phyloP scores from a whole-genome alignment of 2,888 invertebrate genomes.

The Aleiodes leptofemur region DNA sequence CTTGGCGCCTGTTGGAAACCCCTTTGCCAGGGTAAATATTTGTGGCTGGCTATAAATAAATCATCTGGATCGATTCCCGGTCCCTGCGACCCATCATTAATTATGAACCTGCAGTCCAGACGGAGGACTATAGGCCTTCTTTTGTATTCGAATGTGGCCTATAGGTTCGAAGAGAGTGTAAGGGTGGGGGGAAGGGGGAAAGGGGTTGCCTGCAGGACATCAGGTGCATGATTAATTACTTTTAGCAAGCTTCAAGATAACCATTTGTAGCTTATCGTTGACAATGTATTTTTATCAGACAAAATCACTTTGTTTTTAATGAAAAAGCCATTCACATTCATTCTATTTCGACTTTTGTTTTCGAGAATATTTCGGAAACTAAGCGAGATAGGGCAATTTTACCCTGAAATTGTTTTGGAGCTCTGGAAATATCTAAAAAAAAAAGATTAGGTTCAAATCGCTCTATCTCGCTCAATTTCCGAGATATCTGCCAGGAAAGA shows the following conservation, averaged over 20 bases:
- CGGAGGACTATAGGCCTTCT: constrained; percentile 16
- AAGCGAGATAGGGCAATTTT: too few relatives aligned
- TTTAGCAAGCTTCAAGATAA: constrained; percentile 17
- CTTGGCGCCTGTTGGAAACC: constrained; percentile 23
- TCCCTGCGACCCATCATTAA: constrained; percentile 44
- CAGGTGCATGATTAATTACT: constrained; percentile 47
- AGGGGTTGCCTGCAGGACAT: constrained; percentile 35
- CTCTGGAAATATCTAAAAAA: too few relatives aligned
- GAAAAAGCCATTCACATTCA: too few relatives aligned
- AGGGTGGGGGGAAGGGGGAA: background rate
- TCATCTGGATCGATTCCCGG: constrained; percentile 40
- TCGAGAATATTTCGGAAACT: too few relatives aligned
- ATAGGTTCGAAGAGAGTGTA: background rate
- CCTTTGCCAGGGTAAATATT: constrained; percentile 54
- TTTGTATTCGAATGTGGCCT: constrained; percentile 13
- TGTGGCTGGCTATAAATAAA: constrained; percentile 49
- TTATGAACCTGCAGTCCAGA: constrained; percentile 32
- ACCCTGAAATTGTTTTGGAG: too few relatives aligned
- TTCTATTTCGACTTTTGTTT: too few relatives aligned
- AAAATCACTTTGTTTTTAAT: background rate
- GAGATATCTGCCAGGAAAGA: too few relatives aligned
- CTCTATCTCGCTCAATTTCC: too few relatives aligned
- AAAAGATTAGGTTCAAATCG: too few relatives aligned
- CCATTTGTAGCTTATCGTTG: constrained; percentile 18
- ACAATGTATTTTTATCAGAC: background rate